phyloP scores from a whole-genome alignment of 2,888 invertebrate species.

The Tigriopus californicus region DNA sequence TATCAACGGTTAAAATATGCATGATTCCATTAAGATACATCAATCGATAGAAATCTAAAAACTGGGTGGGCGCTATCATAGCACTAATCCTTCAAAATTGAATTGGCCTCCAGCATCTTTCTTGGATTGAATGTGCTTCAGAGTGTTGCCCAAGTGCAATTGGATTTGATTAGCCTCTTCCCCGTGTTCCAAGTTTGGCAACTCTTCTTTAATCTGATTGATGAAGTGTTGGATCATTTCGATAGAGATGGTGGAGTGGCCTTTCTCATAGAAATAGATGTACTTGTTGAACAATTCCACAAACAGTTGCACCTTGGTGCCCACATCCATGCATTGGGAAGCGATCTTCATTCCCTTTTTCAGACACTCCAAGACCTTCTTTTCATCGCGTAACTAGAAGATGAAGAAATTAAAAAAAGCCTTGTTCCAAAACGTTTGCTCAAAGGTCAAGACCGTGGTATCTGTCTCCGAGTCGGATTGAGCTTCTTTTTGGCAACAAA shows the following conservation, averaged over 20 bases:
- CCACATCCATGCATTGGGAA: conserved; percentile 90
- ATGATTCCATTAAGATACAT: no score
- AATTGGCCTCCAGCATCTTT: background rate
- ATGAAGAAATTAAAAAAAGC: background rate
- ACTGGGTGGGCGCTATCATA: no score
- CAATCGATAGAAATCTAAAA: no score
- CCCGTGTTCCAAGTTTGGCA: conserved; percentile 77
- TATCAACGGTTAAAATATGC: no score
- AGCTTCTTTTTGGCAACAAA: no score
- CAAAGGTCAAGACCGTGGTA: background rate
- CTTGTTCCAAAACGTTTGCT: no score
- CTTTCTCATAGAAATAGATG: conserved; percentile 76
- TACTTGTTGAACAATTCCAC: conserved; percentile 87
- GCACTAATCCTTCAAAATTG: no score
- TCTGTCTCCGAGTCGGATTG: no score
- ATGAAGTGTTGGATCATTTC: conserved; percentile 53
- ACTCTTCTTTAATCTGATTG: conserved; percentile 74
- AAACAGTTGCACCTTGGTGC: conserved; percentile 85
- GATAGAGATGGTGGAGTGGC: conserved; percentile 47
- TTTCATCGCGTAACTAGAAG: conserved; percentile 61
- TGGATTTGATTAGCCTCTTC: conserved; percentile 94
- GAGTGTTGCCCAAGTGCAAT: conserved; percentile 77
- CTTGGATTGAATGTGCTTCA: conserved; percentile 47
- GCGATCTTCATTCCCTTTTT: conserved; percentile 88
- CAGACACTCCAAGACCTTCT: conserved; percentile 77